These are phyloP conservation scores for Octopus bimaculoides DNA, from an alignment of 1,140 invertebrate genomes.

Conservation along the genomic window DNA sequence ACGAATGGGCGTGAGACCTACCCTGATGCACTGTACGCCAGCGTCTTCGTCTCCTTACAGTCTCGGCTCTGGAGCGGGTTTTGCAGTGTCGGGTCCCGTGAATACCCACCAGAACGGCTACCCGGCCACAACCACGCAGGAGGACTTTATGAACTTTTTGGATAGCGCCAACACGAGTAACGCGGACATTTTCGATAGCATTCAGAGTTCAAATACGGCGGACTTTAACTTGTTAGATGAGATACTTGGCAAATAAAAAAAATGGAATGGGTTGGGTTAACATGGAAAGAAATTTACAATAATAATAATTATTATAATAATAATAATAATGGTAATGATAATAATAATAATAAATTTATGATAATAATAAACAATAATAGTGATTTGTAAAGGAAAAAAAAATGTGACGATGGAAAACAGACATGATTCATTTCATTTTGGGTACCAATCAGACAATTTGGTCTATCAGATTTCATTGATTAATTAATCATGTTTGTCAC, in stretches of 20 bases:
- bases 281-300: neutral
- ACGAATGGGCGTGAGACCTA: constrained; percentile 25
- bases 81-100: constrained; percentile 21
- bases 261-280: neutral
- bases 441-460: too few species aligned
- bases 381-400: neutral
- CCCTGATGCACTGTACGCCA: constrained; percentile 15
- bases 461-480: too few species aligned
- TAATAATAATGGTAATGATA: constrained; percentile 20
- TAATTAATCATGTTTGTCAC: too few species aligned
- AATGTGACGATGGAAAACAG: neutral
- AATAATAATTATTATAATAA: constrained; percentile 6
- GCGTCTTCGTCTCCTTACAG: constrained; percentile 19
- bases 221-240: constrained; percentile 42
- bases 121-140: constrained; percentile 28
- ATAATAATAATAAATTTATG: neutral
- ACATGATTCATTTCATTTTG: neutral
- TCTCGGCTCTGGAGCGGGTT: constrained; percentile 22
- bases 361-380: neutral
- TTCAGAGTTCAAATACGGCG: constrained; percentile 25
- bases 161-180: constrained; percentile 41
- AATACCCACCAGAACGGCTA: constrained; percentile 15
- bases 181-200: constrained; percentile 41
- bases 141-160: constrained; percentile 48
- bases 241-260: constrained; percentile 32